Base-by-base conservation (phyloP, 2,797 vertebrate species). In the Anabacerthia variegaticeps region DNA sequence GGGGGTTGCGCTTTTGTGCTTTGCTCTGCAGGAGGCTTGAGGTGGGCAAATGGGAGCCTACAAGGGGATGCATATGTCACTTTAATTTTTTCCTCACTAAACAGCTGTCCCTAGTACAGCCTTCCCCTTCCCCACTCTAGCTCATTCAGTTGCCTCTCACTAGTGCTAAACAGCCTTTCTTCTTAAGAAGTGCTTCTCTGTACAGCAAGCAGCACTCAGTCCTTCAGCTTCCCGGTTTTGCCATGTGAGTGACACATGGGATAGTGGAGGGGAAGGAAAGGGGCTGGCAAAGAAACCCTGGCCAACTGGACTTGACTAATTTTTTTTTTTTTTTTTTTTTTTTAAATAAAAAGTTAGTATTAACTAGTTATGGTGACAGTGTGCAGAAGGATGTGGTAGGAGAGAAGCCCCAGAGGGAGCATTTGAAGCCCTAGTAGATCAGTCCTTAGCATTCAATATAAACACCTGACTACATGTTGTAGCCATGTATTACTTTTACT, bases 171-270 rank as follows among this genome's bases (percentile, higher is more conserved):
- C 30, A 27, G 22, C 6, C 24, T 55, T 67, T 85, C 55, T 52
- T 82, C 65, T 34, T 43, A 41, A 48, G 7, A 63, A 72, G 4
- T 22, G 17, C 30, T 41, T 49, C 46, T 62, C 39, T 51, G 7
- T 77, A 43, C 32, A 46, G 34, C 27, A 59, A 39, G 27, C 9
- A 54, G 19, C 9, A 27, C 8, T 39, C n/a, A 28, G 32, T 66
- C 27, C 32, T 73, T 79, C 34, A 48, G 22, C 14, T 83, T 69
- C 26, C 36, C 24, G 43, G 1, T 83, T 84, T 76, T 83, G 20
- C 28, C 18, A 3, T 0, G 0, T 28, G 32, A 77, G 7, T 28
- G 8, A 36, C 28, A 51, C 2, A 11, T 51, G n/a, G 34, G 12
- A 67, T 37, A 37, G 14, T 2, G 4, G 1, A 19, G 46, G 14